Percentiles rank a stretch among this genome's conserved stretches.
Conservation (phyloP, 1,140 invertebrate genomes). For the Drosophila ironensis region DNA sequence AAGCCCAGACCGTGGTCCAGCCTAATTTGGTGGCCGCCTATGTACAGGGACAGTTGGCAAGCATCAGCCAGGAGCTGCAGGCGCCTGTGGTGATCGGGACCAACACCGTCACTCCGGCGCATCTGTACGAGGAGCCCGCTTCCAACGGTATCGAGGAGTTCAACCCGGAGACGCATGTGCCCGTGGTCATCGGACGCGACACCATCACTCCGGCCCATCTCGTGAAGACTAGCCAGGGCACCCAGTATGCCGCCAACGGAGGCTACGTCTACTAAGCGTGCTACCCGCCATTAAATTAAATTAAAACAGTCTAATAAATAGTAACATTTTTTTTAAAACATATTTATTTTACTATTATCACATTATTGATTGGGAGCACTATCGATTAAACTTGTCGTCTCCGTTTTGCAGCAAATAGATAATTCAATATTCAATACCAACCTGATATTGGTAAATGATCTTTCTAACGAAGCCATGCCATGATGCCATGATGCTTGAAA, state of each 20-base stretch:
- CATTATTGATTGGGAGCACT: too few species aligned
- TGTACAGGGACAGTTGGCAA: conserved; percentile 22
- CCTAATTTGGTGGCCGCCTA: conserved; percentile 21
- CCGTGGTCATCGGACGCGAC: conserved; percentile 43
- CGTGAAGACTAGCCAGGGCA: conserved; percentile 11
- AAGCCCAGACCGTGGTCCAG: conserved; percentile 1
- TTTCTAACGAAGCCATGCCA: too few species aligned
- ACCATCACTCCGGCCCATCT: conserved; percentile 51
- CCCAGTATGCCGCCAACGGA: conserved; percentile 64
- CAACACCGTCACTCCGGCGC: conserved; percentile 33
- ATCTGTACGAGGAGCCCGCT: conserved; percentile 46
- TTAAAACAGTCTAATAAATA: conserved; percentile 12
- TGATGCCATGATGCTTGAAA: too few species aligned
- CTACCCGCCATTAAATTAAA: too few species aligned
- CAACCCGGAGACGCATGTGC: conserved; percentile 52
- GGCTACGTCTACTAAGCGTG: conserved; percentile 55
- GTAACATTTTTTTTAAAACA: background rate
- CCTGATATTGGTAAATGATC: too few species aligned
- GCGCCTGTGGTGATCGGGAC: conserved; percentile 15
- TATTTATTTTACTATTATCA: background rate
- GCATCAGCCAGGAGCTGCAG: conserved; percentile 22
- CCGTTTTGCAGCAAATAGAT: too few species aligned
- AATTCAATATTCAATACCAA: too few species aligned
- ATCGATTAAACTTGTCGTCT: too few species aligned
- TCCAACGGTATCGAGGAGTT: conserved; percentile 66